Evolutionary conservation across 1,140 invertebrate species (phyloP), one percentile per base, ranked within the genome.

Genomic region (Pseudomyrmex dendroicus): DNA sequence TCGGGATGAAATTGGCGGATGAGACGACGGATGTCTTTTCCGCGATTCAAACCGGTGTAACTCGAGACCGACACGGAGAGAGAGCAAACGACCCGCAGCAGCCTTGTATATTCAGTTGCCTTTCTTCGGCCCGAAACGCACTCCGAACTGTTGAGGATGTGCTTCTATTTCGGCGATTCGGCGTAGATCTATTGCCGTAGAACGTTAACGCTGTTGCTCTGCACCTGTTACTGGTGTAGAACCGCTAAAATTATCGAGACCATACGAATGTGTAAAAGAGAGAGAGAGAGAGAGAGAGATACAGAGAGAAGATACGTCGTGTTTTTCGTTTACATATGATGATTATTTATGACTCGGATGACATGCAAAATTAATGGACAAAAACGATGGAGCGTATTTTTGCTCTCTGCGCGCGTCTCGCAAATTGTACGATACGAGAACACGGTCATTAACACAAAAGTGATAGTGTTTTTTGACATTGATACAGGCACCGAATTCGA

Each of bases 131-230:
- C 22, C 20, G 62, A 68, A 84, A 84, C 20, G 35, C 66, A 84
- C 20, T 54, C 64, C 64, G 56, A 76, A 70, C 59, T 12, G 25
- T 44, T 46, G 52, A 72, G 74, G 61, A 84, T 44, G 35, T 35
- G 73, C 57, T 80, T 85, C 84, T 86, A 86, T 86, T 86, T 86
- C 64, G 66, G 74, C 61, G 54, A 25, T 56, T 10, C 73, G 54
- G 10, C 70, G 48, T 44, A 35, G 20, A 68, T 68, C 52, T 35
- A 57, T 68, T 56, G 64, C 52, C 63, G 17, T 44, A 44, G 15
- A 68, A 68, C 17, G 74, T 15, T 68, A 46, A 67, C 15, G 63
- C 63, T 56, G 64, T 46, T 48, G 63, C 73, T 57, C 17, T 59
- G 76, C 76, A 70, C 76, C 64, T 70, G 54, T 70, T 59, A 59